Evolutionary conservation across 2,797 vertebrate genomes (phyloP).

Genomic region (Gambusia yucatana): DNA sequence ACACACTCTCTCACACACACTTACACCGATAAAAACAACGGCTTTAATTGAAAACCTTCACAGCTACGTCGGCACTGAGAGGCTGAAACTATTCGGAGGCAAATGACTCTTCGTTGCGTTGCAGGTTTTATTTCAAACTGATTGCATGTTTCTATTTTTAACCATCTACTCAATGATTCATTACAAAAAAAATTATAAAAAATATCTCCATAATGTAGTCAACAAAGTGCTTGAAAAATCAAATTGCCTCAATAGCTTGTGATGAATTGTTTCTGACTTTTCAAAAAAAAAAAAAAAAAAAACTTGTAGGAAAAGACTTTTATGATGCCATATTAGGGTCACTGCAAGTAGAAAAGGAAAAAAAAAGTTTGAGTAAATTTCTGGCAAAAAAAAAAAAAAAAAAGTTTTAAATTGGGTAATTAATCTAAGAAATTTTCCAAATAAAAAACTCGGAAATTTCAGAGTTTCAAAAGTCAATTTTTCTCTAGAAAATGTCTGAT

Average conservation of each 20-base stretch:
- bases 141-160: not conserved
- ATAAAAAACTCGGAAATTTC: too few relatives aligned
- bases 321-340: too few relatives aligned
- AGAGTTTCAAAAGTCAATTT: too few relatives aligned
- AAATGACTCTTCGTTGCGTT: not conserved
- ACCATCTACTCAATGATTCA: not conserved
- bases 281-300: not conserved
- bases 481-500: too few relatives aligned
- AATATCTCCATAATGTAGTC: not conserved
- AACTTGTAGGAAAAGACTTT: too few relatives aligned
- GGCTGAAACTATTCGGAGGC: not conserved
- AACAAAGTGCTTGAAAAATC: not conserved
- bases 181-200: too few relatives aligned
- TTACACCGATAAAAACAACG: conserved; percentile 17
- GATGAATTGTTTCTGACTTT: not conserved
- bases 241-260: not conserved
- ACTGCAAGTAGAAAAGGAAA: too few relatives aligned
- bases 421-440: too few relatives aligned
- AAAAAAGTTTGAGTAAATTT: too few relatives aligned
- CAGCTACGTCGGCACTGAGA: not conserved
- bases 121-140: not conserved
- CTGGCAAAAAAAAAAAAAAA: too few relatives aligned
- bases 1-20: not conserved
- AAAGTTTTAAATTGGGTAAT: too few relatives aligned
- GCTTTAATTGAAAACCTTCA: conserved; percentile 54